Percentiles rank a stretch among this genome's conserved stretches.
These are phyloP conservation scores for Scaeva pyrastri DNA, from an alignment of 2,888 invertebrate species.

Conservation along the genomic window DNA sequence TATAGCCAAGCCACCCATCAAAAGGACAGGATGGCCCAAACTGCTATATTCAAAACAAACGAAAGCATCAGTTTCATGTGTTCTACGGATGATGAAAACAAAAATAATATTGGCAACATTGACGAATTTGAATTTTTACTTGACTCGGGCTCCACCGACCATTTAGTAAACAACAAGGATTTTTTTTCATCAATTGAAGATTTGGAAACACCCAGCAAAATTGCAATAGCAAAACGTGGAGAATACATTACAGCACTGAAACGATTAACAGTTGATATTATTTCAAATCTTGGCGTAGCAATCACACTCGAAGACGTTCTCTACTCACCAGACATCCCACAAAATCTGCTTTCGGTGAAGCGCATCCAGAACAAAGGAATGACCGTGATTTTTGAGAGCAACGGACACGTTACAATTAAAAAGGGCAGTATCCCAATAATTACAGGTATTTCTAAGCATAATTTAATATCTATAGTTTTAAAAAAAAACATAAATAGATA, in stretches of 20 bases:
- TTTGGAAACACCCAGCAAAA: not conserved
- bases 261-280: no score
- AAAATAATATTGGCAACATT: conserved; percentile 20
- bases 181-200: no score
- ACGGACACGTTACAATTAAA: no score
- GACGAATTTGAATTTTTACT: not conserved
- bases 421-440: conserved; percentile 10
- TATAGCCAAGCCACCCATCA: conserved; percentile 4
- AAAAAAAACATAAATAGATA: conserved; percentile 8
- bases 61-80: conserved; percentile 28
- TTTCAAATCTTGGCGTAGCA: no score
- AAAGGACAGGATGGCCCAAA: conserved; percentile 1
- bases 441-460: conserved; percentile 16
- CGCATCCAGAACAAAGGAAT: conserved; percentile 12
- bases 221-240: not conserved
- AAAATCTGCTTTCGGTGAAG: conserved; percentile 7
- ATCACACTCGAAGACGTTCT: conserved; percentile 7
- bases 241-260: no score
- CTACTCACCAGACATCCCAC: conserved; percentile 13
- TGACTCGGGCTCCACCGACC: no score
- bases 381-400: conserved; percentile 6
- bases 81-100: conserved; percentile 26
- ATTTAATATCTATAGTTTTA: conserved; percentile 3
- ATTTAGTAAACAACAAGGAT: no score
- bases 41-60: conserved; percentile 28